These are phyloP conservation scores for Oncorhynchus masou DNA, from an alignment of 2,113 vertebrate species.

Conservation along the genomic window DNA sequence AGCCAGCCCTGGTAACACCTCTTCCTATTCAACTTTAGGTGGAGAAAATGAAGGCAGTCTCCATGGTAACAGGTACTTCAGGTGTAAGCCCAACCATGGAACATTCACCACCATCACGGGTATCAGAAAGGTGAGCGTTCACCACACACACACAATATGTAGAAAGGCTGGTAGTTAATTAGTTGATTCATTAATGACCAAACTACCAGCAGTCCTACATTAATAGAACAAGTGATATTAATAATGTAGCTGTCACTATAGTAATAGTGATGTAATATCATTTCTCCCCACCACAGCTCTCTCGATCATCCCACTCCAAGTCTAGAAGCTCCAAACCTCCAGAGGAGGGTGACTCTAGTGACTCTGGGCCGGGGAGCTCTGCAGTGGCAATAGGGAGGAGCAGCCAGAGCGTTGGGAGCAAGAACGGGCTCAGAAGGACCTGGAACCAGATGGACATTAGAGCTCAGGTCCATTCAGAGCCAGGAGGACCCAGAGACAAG, in stretches of 20 bases:
- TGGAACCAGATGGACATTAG: neutral
- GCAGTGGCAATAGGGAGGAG: neutral
- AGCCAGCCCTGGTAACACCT: neutral
- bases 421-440: neutral
- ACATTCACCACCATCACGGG: neutral
- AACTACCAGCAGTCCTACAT: neutral
- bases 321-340: too few species aligned
- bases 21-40: neutral
- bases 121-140: neutral
- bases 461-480: neutral
- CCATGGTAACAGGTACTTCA: slow-evolving; percentile 3
- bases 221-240: too few species aligned
- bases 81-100: slow-evolving; percentile 5
- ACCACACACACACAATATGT: neutral
- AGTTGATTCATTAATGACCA: neutral
- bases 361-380: neutral
- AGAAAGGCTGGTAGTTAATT: neutral
- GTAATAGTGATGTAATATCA: too few species aligned
- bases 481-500: neutral
- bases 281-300: too few species aligned
- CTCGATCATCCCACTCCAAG: neutral
- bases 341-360: neutral
- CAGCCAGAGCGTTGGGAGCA: neutral
- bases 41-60: neutral
- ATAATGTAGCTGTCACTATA: too few species aligned